Conservation (phyloP, 2,888 invertebrate species). For the Chelonus formosanus region DNA sequence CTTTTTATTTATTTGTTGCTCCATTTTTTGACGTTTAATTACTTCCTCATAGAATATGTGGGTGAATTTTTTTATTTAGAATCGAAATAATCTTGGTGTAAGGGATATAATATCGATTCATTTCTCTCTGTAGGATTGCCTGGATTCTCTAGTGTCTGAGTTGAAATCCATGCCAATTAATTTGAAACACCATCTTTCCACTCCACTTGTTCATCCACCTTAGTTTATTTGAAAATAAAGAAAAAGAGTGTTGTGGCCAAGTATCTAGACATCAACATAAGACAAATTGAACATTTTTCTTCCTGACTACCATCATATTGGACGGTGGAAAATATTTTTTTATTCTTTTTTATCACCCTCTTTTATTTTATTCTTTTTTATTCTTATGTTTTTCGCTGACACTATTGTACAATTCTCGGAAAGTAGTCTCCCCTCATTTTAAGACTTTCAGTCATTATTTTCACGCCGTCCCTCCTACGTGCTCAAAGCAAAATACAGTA, state of each 20-base stretch:
- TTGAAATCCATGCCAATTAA: constrained; percentile 21
- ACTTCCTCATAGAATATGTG: too few relatives aligned
- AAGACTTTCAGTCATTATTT: too few relatives aligned
- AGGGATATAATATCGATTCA: constrained; percentile 2
- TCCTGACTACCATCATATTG: background rate
- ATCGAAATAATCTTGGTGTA: too few relatives aligned
- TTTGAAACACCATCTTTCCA: constrained; percentile 12
- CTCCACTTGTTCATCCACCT: background rate
- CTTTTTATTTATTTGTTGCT: too few relatives aligned
- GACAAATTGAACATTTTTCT: background rate
- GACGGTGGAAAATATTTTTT: background rate
- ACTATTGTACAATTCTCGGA: too few relatives aligned
- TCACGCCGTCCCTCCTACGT: too few relatives aligned
- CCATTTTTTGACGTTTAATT: too few relatives aligned
- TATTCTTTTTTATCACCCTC: background rate
- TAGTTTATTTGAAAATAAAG: background rate
- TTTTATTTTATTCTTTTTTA: too few relatives aligned
- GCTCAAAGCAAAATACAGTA: too few relatives aligned
- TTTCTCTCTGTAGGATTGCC: background rate
- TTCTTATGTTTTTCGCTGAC: too few relatives aligned
- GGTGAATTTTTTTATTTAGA: too few relatives aligned
- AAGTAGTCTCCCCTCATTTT: too few relatives aligned
- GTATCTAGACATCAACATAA: background rate
- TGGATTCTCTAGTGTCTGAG: constrained; percentile 7
- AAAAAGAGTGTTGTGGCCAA: background rate